These are phyloP conservation scores for Drosophila guanche DNA, from an alignment of 1,140 invertebrate species.

Conservation along the genomic window DNA sequence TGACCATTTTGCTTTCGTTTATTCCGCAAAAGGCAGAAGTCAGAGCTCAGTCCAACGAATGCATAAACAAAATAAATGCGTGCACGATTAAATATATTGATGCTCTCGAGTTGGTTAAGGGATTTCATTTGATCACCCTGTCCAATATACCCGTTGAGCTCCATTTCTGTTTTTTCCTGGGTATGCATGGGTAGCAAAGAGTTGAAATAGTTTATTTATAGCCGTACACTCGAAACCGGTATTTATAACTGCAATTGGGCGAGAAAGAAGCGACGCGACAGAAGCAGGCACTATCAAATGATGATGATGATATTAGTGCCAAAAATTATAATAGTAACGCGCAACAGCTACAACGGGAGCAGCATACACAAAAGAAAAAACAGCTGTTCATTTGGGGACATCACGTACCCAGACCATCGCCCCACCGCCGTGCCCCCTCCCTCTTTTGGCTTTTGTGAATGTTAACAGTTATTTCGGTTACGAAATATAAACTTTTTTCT, in stretches of 20 bases:
- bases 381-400: constrained; percentile 62
- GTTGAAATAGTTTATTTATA: constrained; percentile 54
- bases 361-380: constrained; percentile 23
- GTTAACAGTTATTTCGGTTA: constrained; percentile 76
- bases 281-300: too few species aligned
- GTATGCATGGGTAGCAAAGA: constrained; percentile 41
- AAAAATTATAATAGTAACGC: constrained; percentile 63
- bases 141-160: constrained; percentile 39
- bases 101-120: too few species aligned
- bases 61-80: too few species aligned
- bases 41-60: too few species aligned
- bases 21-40: too few species aligned
- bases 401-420: constrained; percentile 3
- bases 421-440: neutral
- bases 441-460: constrained; percentile 42
- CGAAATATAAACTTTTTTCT: constrained; percentile 61
- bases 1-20: too few species aligned
- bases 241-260: constrained; percentile 73
- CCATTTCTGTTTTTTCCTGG: constrained; percentile 5
- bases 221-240: constrained; percentile 52
- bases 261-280: constrained; percentile 34
- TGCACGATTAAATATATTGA: too few species aligned
- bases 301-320: constrained; percentile 67
- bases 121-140: neutral
- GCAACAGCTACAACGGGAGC: constrained; percentile 25